A percentile compares a stretch with the other conserved stretches of the same genome.
These are phyloP conservation scores for Tenualosa ilisha DNA, from an alignment of 2,797 vertebrate genomes.

Conservation along the genomic window DNA sequence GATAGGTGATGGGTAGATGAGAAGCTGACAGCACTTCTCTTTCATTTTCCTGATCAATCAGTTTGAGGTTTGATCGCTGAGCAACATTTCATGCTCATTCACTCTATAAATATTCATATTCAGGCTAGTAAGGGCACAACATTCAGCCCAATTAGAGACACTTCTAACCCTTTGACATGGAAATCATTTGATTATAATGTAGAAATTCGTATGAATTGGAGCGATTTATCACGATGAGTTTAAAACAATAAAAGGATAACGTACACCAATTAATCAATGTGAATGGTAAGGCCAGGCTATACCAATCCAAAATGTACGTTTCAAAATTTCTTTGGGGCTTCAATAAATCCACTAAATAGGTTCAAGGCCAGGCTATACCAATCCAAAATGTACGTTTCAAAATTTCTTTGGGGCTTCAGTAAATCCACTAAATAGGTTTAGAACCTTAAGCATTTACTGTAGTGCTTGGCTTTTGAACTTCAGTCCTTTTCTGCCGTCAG, in stretches of 20 bases:
- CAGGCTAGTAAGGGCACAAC: neutral
- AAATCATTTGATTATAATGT: neutral
- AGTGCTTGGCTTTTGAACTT: neutral
- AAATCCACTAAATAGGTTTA: neutral
- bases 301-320: neutral
- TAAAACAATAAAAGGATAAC: neutral
- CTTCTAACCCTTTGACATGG: constrained; percentile 2
- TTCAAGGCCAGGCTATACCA: neutral
- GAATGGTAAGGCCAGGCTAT: neutral
- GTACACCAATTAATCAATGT: neutral
- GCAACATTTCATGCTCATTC: neutral
- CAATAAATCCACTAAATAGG: neutral
- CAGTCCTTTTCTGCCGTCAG: neutral
- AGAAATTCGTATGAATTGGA: neutral
- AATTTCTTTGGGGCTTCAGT: neutral
- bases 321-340: neutral
- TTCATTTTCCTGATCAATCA: constrained; percentile 48
- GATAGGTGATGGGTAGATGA: constrained; percentile 57
- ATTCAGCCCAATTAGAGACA: neutral
- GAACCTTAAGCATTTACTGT: neutral
- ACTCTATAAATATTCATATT: neutral
- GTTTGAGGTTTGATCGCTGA: neutral
- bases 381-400: neutral
- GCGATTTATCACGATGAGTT: neutral
- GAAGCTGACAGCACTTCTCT: constrained; percentile 53